Evolutionary conservation across 2,797 vertebrate genomes (phyloP), one percentile per base, ranked within the genome.

Genomic region (Ceryle rudis): DNA sequence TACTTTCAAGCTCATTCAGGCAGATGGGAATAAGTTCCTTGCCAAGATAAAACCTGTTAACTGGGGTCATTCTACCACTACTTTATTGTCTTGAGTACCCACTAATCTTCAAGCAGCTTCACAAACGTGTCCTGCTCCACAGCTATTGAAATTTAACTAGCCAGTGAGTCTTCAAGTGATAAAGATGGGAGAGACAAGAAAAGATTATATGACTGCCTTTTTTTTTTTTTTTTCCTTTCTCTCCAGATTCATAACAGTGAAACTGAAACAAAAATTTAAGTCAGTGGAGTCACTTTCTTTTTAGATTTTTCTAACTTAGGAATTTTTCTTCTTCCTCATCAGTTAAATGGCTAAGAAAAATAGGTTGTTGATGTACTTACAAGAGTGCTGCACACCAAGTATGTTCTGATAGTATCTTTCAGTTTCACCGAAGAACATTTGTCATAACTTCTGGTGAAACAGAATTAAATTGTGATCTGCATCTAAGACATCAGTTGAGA

Each of bases 351-450:
- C 49, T 67, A 89, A 77, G 81, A 94, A 81, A 89, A 93, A 95
- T 81, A 69, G 41, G 35, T 87, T 83, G 64, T 90, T 89, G 79
- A 81, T 79, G n/a, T 87, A 82, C 64, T 95, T 95, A 49, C 1
- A 57, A 84, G 66, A 71, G 39, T 2, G 1, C 86, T 82, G 92
- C 49, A 80, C 33, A 85, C 23, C 41, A 93, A 95, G 55, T 81
- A 47, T 91, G 91, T 86, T 90, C 85, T 90, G 93, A 71, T 86
- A 92, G 12, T 64, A 87, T 90, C 71, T 84, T 90, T 84, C 83
- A 92, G 81, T 90, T 89, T 94, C 89, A 79, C 67, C 64, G 71
- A 83, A 74, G 67, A 94, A 91, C 71, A 92, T 87, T 96, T 89
- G 92, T 94, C 92, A 95, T 81, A 47, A 66, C 81, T 89, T 95